These are phyloP conservation scores for Brotula barbata DNA, from an alignment of 2,797 vertebrate species.

Conservation along the genomic window DNA sequence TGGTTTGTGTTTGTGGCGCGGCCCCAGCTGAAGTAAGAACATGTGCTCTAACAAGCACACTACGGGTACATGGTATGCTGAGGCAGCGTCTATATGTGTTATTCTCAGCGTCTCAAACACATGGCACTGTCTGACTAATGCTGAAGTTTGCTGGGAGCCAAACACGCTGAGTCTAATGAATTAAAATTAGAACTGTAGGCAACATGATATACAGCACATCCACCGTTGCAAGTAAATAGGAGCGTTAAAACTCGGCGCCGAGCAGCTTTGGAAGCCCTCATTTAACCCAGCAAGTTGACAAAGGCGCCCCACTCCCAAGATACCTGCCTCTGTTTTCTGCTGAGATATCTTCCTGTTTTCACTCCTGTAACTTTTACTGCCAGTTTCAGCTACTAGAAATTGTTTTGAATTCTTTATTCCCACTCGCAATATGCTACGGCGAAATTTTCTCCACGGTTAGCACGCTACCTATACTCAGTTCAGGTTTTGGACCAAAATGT, in stretches of 20 bases:
- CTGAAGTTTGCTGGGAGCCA: constrained; percentile 36
- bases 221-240: constrained; percentile 8
- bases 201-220: constrained; percentile 23
- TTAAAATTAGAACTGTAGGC: constrained; percentile 45
- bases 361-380: background rate
- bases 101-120: constrained; percentile 31
- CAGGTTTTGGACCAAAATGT: too few species aligned
- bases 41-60: constrained; percentile 15
- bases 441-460: background rate
- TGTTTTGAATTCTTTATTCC: too few species aligned
- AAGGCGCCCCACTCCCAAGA: constrained; percentile 8
- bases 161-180: constrained; percentile 59
- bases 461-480: background rate
- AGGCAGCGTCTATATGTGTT: constrained; percentile 35
- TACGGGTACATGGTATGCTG: constrained; percentile 22
- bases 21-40: background rate
- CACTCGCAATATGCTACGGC: too few species aligned
- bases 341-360: background rate
- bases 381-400: background rate
- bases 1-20: background rate
- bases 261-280: constrained; percentile 14
- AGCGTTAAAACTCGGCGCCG: constrained; percentile 5
- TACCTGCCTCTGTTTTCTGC: background rate
- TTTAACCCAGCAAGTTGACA: constrained; percentile 4
- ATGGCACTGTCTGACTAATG: constrained; percentile 37